Evolutionary conservation across 2,113 vertebrate genomes (phyloP).

Genomic region (Myiozetetes cayanensis): DNA sequence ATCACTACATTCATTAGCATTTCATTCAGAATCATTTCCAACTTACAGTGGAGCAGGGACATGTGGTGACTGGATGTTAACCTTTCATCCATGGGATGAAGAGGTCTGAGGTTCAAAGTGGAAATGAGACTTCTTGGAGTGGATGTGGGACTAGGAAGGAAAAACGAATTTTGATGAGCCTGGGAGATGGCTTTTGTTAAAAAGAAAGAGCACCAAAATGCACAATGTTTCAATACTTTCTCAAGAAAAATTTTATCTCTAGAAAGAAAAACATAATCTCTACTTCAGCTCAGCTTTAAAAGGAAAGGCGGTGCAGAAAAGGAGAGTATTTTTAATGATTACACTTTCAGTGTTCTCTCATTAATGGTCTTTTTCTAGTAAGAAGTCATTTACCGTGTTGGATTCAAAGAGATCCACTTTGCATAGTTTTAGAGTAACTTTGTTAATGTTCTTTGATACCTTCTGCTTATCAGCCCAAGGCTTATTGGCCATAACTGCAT

Average conservation of each 20-base stretch:
- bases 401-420: background rate
- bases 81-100: background rate
- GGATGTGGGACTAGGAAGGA: background rate
- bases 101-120: background rate
- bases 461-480: background rate
- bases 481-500: background rate
- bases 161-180: background rate
- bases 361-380: background rate
- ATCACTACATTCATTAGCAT: background rate
- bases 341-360: background rate
- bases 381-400: background rate
- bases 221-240: background rate
- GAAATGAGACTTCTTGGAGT: background rate
- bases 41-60: background rate
- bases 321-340: background rate
- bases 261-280: background rate
- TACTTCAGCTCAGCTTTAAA: background rate
- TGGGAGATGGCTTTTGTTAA: background rate
- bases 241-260: background rate
- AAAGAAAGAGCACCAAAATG: background rate
- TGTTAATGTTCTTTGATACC: slow-evolving; percentile 18
- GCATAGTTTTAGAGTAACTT: background rate
- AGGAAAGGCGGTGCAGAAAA: background rate
- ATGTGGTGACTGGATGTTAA: background rate
- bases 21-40: background rate